Base-by-base conservation (phyloP, 2,797 vertebrate species). In the Ctenopoma kingsleyae region DNA sequence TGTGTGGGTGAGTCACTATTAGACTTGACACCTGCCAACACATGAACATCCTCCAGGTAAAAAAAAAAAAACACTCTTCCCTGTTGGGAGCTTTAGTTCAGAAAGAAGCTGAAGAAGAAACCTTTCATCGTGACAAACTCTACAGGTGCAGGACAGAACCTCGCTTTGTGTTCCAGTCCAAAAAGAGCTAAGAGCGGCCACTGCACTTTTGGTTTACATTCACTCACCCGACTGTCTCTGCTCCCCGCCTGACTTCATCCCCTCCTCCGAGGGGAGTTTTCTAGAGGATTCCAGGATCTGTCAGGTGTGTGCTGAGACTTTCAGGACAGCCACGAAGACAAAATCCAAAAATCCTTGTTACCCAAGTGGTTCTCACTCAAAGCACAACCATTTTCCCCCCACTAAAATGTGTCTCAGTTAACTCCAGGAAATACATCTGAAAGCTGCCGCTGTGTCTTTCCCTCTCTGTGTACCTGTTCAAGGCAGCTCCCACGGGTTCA, bases 141-240 rank as follows among this genome's bases (percentile, higher is more conserved):
- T 32, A 32, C 1, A 32, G 30, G 30, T 8, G 50, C 23, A 41
- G 32, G 25, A 38, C 36, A 63, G 35, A 77, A 69, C 53, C 35
- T 55, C 38, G 15, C 36, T 51, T 59, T 30, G 43, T 19, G 0
- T n/a, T 40, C 1, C 8, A 23, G 43, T 64, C 43, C 50, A 60
- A 6, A 32, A 36, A 51, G 27, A 19, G 27, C 36, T 17, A 10
- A 40, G 11, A 51, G 46, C 20, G 1, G 30, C 60, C 7, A 53
- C 65, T 57, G 66, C 68, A 48, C 79, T 65, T 71, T 49, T 71
- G 47, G 16, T 61, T 70, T 61, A 55, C 62, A 47, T 54, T 83
- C 65, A 86, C 89, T 89, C 84, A 96, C 95, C 94, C n/a, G 88
- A 87, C 72, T 92, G 94, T 71, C 80, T 78, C 80, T 91, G 83